Evolutionary conservation across 2,113 vertebrate species (phyloP), one percentile per base, ranked within the genome.

Genomic region (Hyaena hyaena): DNA sequence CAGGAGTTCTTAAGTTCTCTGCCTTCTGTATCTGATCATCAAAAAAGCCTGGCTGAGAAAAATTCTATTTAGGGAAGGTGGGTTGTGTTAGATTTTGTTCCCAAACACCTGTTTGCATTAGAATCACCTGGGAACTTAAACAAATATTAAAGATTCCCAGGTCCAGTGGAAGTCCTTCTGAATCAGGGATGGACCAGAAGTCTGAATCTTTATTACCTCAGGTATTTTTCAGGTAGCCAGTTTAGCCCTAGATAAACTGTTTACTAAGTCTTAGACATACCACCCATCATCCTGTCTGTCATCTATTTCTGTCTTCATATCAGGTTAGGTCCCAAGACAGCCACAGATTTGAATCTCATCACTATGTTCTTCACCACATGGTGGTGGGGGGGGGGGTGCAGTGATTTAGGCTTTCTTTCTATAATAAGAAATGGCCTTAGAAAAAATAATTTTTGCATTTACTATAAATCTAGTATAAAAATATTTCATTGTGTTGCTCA

Each of bases 381-480:
- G 50, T 10, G 50, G 50, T 39, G 39, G 48, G 26, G 1, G 10
- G 58, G 19, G 21, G 21, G 21, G 23, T 66, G 58, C 61, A 39
- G 39, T 69, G 71, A 96, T 45, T 63, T 74, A 69, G 71, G 21
- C 26, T 96, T 96, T 73, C 31, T 94, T 73, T 68, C 58, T 65
- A 63, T 17, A 28, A 43, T 0, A 79, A 82, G 26, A 87, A 79
- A 83, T 55, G 26, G 26, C 71, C 35, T 92, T 77, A 74, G 45
- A 4, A 73, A 95, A 66, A 95, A 63, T 7, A 7, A 35, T 90
- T 87, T 90, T 76, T 95, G 33, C 61, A 77, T 92, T 98, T 97
- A 16, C 39, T 97, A 31, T 50, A 91, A 80, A 66, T 87, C 5
- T 35, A 95, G 58, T 58, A 8, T 77, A 96, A 96, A 95, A 95